phyloP scores from a whole-genome alignment of 2,113 vertebrate species.

The Oreochromis tanganicae region DNA sequence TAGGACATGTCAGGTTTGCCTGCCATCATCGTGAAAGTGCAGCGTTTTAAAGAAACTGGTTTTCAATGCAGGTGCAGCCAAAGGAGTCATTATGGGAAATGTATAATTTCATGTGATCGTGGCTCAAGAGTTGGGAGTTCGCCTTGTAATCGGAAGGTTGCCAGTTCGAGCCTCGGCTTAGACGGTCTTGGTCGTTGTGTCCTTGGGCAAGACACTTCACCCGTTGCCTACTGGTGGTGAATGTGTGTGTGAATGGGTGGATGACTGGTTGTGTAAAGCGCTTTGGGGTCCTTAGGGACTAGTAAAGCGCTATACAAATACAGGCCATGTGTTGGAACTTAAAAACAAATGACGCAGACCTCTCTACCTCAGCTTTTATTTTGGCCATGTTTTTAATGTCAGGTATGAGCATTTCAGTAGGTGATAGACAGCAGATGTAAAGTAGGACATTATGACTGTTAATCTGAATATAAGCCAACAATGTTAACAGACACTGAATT shows the following conservation, averaged over 20 bases:
- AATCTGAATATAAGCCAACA: not conserved
- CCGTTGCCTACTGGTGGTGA: too few species aligned
- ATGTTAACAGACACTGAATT: not conserved
- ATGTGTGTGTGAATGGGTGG: too few species aligned
- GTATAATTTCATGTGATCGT: not conserved
- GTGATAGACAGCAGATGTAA: not conserved
- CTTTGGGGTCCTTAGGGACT: too few species aligned
- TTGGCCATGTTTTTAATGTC: not conserved
- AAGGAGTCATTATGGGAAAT: not conserved
- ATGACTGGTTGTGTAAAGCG: too few species aligned
- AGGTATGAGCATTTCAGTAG: not conserved
- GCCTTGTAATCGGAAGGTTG: too few species aligned
- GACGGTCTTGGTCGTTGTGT: too few species aligned
- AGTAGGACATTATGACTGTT: not conserved
- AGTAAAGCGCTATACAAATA: too few species aligned
- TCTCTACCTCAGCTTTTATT: not conserved
- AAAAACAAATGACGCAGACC: not conserved
- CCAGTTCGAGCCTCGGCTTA: too few species aligned
- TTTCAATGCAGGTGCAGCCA: not conserved
- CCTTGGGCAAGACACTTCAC: too few species aligned
- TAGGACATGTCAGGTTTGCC: not conserved
- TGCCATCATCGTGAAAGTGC: not conserved
- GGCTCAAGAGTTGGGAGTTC: too few species aligned
- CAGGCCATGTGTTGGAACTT: not conserved
- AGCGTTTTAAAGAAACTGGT: fast-evolving